Percentiles rank a stretch among this genome's conserved stretches.
Evolutionary conservation across 2,888 invertebrate species (phyloP).

Genomic region (Trachelus iudaicus): DNA sequence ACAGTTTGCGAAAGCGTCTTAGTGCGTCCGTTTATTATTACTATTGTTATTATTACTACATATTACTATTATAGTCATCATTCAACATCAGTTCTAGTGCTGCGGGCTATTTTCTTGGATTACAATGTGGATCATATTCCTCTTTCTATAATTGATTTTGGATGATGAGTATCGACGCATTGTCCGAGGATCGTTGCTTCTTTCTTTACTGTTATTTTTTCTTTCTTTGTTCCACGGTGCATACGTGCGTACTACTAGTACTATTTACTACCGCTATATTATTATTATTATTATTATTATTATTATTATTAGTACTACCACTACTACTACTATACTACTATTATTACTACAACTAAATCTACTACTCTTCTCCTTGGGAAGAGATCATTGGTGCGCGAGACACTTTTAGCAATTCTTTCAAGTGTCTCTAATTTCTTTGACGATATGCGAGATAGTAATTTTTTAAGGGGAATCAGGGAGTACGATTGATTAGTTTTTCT

Average conservation of each 20-base stretch:
- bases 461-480: neutral
- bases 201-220: neutral
- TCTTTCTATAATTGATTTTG: neutral
- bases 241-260: neutral
- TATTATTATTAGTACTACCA: neutral
- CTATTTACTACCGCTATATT: neutral
- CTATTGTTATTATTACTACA: slow-evolving; percentile 1
- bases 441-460: neutral
- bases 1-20: slow-evolving; percentile 81
- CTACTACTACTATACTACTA: neutral
- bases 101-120: neutral
- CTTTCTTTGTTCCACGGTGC: neutral
- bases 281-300: no score
- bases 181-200: neutral
- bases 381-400: neutral
- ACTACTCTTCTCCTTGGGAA: neutral
- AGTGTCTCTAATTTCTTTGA: neutral
- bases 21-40: slow-evolving; percentile 2
- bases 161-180: neutral
- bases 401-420: neutral
- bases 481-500: neutral
- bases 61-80: slow-evolving; percentile 8
- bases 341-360: neutral
- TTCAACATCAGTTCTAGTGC: neutral
- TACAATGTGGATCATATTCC: neutral